Evolutionary conservation across 2,113 vertebrate genomes (phyloP).

Genomic region (Mus musculus): DNA sequence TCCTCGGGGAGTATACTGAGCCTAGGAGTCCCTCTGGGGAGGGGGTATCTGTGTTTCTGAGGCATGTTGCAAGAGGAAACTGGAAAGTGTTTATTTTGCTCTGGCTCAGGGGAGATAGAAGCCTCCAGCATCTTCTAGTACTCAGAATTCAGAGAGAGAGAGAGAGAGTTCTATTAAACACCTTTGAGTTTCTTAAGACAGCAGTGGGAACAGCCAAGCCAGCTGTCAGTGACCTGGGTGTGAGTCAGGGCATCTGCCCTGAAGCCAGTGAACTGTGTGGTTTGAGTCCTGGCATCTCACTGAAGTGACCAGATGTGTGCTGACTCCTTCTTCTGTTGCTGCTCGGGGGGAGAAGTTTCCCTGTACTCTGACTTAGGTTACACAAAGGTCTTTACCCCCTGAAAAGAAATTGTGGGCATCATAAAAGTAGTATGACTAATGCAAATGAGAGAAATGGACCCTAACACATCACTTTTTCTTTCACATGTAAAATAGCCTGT

Average conservation of each 20-base stretch:
- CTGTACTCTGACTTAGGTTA: not conserved
- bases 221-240: not conserved
- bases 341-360: not conserved
- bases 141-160: not conserved
- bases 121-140: not conserved
- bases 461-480: not conserved
- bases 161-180: not conserved
- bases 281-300: not conserved
- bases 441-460: not conserved
- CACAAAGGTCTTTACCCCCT: not conserved
- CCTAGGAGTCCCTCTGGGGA: not conserved
- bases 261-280: not conserved
- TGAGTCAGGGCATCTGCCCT: not conserved
- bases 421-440: not conserved
- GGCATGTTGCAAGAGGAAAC: not conserved
- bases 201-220: not conserved
- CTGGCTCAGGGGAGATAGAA: not conserved
- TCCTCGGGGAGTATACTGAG: not conserved
- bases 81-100: not conserved
- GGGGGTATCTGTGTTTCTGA: not conserved
- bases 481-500: not conserved
- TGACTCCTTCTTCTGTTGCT: not conserved
- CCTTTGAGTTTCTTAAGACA: not conserved
- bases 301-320: not conserved
- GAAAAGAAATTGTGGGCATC: not conserved